Percentiles rank a stretch among this genome's conserved stretches.
Conservation (phyloP, 2,113 vertebrate genomes). For the Neoarius graeffei region DNA sequence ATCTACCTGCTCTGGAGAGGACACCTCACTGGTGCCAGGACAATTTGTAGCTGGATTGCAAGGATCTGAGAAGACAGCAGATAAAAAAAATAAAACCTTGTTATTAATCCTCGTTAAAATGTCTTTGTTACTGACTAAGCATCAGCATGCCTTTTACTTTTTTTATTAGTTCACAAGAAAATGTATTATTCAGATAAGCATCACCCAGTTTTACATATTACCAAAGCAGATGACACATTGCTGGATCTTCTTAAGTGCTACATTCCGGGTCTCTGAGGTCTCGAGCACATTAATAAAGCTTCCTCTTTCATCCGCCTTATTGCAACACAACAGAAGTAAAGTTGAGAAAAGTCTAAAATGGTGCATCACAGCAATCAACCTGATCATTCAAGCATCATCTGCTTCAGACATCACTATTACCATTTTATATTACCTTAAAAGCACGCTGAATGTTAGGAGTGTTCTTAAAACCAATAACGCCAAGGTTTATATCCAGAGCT, state of each 20-base stretch:
- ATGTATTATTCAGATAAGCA: background rate
- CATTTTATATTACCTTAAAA: conserved; percentile 71
- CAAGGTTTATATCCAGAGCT: conserved; percentile 71
- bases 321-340: conserved; percentile 35
- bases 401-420: background rate
- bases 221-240: conserved; percentile 83
- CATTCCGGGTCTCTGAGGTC: conserved; percentile 52
- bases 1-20: conserved; percentile 62
- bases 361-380: background rate
- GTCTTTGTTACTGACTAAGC: background rate
- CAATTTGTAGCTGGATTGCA: conserved; percentile 72
- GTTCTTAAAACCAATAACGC: conserved; percentile 74
- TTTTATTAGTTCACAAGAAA: background rate
- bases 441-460: conserved; percentile 63
- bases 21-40: conserved; percentile 14
- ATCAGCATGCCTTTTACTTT: background rate
- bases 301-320: conserved; percentile 74
- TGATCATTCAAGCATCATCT: background rate
- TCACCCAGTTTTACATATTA: conserved; percentile 56
- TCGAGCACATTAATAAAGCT: conserved; percentile 71
- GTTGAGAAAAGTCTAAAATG: background rate
- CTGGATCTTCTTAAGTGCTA: conserved; percentile 63
- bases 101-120: background rate
- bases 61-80: conserved; percentile 70
- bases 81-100: background rate